These are phyloP conservation scores for Marasmarcha lunaedactyla DNA, from an alignment of 2,888 invertebrate species.

Conservation along the genomic window DNA sequence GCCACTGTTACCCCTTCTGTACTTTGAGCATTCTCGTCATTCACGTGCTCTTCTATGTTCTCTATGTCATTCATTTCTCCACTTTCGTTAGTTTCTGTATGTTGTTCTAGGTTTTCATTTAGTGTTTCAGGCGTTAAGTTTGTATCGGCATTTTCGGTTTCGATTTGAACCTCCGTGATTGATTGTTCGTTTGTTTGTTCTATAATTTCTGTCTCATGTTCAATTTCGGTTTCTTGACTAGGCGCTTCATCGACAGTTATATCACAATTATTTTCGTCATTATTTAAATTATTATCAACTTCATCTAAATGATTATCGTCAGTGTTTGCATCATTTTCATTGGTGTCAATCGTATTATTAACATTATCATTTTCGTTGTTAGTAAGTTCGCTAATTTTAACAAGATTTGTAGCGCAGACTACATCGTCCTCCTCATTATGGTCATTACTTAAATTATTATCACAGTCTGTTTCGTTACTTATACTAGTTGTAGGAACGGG, in stretches of 20 bases:
- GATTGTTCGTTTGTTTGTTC: conserved; percentile 1
- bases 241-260: not conserved
- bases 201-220: not conserved
- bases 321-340: conserved; percentile 30
- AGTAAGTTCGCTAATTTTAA: conserved; percentile 11
- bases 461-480: conserved; percentile 58
- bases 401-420: conserved; percentile 39
- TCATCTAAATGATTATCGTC: conserved; percentile 26
- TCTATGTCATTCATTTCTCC: conserved; percentile 4
- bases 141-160: conserved; percentile 10
- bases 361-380: conserved; percentile 22
- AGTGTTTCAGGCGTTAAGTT: no score
- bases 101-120: conserved; percentile 3
- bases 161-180: conserved; percentile 11
- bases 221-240: not conserved
- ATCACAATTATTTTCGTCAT: not conserved
- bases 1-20: conserved; percentile 7
- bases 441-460: conserved; percentile 54
- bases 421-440: conserved; percentile 59
- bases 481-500: conserved; percentile 34
- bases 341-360: conserved; percentile 20
- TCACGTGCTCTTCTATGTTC: conserved; percentile 8
- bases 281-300: not conserved
- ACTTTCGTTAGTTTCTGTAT: conserved; percentile 7
- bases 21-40: not conserved